A percentile compares a stretch with the other conserved stretches of the same genome.
Conservation (phyloP, 2,797 vertebrate species). For the Hyperoplus immaculatus region DNA sequence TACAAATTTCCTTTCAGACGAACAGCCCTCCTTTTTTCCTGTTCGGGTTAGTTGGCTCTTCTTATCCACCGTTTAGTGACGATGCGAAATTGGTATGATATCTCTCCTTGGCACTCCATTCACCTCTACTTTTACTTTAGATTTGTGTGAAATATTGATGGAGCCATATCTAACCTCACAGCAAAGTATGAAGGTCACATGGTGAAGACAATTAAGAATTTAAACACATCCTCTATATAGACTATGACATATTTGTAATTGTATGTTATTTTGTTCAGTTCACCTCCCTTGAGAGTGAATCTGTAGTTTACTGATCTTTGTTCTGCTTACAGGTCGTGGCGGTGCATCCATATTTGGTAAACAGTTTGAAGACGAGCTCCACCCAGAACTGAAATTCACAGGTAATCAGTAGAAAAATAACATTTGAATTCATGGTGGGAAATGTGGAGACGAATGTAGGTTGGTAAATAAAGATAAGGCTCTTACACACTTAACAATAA, state of each 20-base stretch:
- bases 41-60: no score
- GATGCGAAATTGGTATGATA: no score
- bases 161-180: not conserved
- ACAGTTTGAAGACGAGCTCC: slow-evolving; percentile 94
- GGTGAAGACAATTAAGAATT: not conserved
- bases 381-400: slow-evolving; percentile 92
- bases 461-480: not conserved
- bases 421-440: not conserved
- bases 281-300: not conserved
- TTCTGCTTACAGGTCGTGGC: slow-evolving; percentile 86
- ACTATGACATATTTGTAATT: not conserved
- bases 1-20: no score
- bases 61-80: no score
- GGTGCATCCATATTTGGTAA: slow-evolving; percentile 94
- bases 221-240: not conserved
- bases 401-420: slow-evolving; percentile 73
- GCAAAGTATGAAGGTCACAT: not conserved
- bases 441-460: not conserved
- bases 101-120: no score
- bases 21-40: no score
- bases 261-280: not conserved
- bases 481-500: not conserved
- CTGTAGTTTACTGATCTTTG: slow-evolving; percentile 3
- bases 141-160: not conserved
- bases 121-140: no score